phyloP scores from a whole-genome alignment of 1,140 invertebrate genomes.

The Drosophila serrata region DNA sequence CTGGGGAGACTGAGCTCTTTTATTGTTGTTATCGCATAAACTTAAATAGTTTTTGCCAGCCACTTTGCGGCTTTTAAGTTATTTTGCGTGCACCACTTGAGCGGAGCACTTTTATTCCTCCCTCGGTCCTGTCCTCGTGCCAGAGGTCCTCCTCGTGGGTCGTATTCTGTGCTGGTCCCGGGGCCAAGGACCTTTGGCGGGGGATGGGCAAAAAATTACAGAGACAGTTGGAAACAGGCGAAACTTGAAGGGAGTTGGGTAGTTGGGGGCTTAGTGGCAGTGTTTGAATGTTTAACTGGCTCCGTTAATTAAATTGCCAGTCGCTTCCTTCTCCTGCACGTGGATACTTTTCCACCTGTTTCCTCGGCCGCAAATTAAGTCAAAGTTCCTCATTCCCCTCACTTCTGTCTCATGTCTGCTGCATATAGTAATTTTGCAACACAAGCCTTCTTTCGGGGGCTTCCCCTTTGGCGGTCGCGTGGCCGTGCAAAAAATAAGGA shows the following conservation, averaged over 20 bases:
- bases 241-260: conserved; percentile 9
- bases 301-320: conserved; percentile 60
- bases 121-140: conserved; percentile 7
- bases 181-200: conserved; percentile 33
- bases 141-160: conserved; percentile 17
- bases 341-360: conserved; percentile 39
- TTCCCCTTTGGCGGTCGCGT: conserved; percentile 55
- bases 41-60: conserved; percentile 82
- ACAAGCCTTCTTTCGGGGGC: conserved; percentile 38
- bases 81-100: conserved; percentile 79
- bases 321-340: conserved; percentile 6
- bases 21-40: conserved; percentile 80
- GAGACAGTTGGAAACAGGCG: conserved; percentile 29
- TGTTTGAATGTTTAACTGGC: conserved; percentile 57
- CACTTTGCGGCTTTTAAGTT: conserved; percentile 82
- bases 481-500: conserved; percentile 7
- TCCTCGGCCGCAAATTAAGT: conserved; percentile 48
- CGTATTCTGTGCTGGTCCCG: conserved; percentile 11
- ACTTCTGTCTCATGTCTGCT: conserved; percentile 30
- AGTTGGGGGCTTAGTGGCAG: conserved; percentile 22
- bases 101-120: conserved; percentile 48
- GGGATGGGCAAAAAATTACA: conserved; percentile 3
- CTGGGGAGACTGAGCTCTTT: conserved; percentile 44
- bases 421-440: conserved; percentile 63
- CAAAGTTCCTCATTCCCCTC: conserved; percentile 38